These are phyloP conservation scores for Alethe castanea DNA, from an alignment of 2,113 vertebrate species.

Conservation along the genomic window DNA sequence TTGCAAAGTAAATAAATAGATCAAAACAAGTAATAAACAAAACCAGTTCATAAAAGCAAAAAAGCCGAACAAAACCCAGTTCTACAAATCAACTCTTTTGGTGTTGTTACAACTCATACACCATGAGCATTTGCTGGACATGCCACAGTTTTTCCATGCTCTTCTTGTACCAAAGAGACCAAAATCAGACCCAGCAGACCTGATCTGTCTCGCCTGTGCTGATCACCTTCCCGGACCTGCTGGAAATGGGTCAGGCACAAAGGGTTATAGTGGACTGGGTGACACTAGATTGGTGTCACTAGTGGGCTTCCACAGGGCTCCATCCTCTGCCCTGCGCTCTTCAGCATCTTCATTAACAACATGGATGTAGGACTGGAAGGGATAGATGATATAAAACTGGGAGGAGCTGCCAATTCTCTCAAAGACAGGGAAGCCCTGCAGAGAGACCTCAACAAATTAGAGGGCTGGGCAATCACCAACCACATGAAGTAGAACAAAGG, in stretches of 20 bases:
- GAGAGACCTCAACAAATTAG: not conserved
- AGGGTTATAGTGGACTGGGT: not conserved
- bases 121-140: not conserved
- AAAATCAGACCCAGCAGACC: not conserved
- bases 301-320: not conserved
- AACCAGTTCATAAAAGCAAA: not conserved
- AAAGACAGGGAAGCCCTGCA: not conserved
- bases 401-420: not conserved
- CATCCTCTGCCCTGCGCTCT: not conserved
- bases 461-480: not conserved
- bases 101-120: not conserved
- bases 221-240: not conserved
- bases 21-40: not conserved
- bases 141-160: too few relatives aligned
- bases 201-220: not conserved
- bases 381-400: not conserved
- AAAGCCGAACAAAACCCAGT: not conserved
- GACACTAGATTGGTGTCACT: not conserved
- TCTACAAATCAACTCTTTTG: too few relatives aligned
- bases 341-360: not conserved
- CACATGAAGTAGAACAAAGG: not conserved
- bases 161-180: not conserved
- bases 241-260: not conserved
- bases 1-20: not conserved
- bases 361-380: not conserved